Evolutionary conservation across 37 sponge, comb jelly and placozoan species (phyloP).

Genomic region (Tethya wilhelma): DNA sequence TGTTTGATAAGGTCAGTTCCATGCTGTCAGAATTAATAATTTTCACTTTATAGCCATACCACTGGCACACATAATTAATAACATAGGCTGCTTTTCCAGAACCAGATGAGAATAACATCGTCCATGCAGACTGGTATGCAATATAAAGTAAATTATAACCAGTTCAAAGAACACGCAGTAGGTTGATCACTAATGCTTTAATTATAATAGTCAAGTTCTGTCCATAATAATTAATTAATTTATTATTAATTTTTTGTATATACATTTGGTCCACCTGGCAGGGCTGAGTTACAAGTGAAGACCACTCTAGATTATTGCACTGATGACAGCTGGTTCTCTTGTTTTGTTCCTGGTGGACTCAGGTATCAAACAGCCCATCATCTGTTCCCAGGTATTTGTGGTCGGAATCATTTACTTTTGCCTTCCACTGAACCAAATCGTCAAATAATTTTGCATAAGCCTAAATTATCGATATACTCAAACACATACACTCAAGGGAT

Average conservation of each 20-base stretch:
- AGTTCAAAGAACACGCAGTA: too few relatives aligned
- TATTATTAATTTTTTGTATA: background rate
- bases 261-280: background rate
- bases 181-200: too few relatives aligned
- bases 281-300: background rate
- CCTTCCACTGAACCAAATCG: background rate
- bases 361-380: slow-evolving; percentile 64
- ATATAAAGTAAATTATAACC: background rate
- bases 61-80: background rate
- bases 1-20: background rate
- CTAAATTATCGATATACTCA: background rate
- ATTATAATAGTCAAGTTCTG: too few relatives aligned
- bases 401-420: background rate
- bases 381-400: slow-evolving; percentile 40
- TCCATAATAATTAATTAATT: background rate
- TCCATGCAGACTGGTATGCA: slow-evolving; percentile 5
- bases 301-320: slow-evolving; percentile 19
- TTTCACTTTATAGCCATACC: too few relatives aligned
- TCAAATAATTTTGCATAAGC: background rate
- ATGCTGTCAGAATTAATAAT: too few relatives aligned
- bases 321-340: slow-evolving; percentile 48
- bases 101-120: background rate
- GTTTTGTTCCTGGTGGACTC: slow-evolving; percentile 33
- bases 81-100: background rate
- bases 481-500: slow-evolving; percentile 28